Evolutionary conservation across 2,113 vertebrate genomes (phyloP).

Genomic region (Channa maculata): DNA sequence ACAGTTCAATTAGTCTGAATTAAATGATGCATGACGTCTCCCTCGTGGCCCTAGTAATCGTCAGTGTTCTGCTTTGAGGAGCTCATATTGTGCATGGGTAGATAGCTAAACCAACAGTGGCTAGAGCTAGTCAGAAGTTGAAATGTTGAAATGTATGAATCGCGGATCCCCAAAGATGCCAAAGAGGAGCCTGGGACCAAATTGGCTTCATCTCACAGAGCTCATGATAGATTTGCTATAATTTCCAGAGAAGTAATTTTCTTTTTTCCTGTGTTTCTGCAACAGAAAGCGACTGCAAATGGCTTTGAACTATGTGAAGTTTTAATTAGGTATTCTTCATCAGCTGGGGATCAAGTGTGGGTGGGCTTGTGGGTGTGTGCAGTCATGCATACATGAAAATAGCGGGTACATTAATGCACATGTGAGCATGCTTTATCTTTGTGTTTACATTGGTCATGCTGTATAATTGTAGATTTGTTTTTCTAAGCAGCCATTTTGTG

Average conservation of each 20-base stretch:
- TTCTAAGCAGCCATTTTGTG: conserved; percentile 70
- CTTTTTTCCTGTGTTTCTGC: conserved; percentile 28
- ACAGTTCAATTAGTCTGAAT: conserved; percentile 78
- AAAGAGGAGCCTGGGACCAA: conserved; percentile 43
- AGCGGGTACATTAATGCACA: not conserved
- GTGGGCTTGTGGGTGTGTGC: conserved; percentile 7
- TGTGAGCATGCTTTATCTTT: not conserved
- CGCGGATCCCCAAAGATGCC: conserved; percentile 61
- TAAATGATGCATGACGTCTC: conserved; percentile 72
- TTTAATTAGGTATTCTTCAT: conserved; percentile 78
- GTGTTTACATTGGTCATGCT: conserved; percentile 26
- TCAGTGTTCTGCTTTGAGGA: conserved; percentile 76
- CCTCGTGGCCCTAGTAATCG: conserved; percentile 70
- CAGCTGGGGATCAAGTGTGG: conserved; percentile 44
- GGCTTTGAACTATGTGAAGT: conserved; percentile 76
- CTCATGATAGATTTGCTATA: conserved; percentile 64
- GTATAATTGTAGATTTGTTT: conserved; percentile 58
- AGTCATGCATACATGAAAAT: conserved; percentile 26
- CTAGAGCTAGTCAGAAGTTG: conserved; percentile 43
- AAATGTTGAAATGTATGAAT: conserved; percentile 55
- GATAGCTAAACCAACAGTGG: conserved; percentile 65
- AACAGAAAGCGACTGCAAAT: conserved; percentile 59
- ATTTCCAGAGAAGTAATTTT: conserved; percentile 55
- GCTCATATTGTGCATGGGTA: conserved; percentile 69
- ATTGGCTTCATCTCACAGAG: conserved; percentile 59